Conservation (phyloP, 2,113 vertebrate genomes). For the Sceloporus undulatus region DNA sequence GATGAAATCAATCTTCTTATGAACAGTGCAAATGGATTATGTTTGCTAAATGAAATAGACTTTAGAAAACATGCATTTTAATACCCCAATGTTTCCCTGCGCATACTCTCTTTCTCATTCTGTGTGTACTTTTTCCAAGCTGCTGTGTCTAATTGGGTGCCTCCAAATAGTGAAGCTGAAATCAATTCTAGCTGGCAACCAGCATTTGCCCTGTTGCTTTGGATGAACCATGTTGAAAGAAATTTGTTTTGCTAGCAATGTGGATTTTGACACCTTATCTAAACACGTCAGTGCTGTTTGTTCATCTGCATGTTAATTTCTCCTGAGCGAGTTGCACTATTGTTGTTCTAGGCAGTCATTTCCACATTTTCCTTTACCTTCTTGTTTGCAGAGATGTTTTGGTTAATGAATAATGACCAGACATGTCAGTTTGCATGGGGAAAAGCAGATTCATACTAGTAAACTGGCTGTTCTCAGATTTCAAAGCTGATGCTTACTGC, state of each 20-base stretch:
- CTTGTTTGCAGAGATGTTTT: not conserved
- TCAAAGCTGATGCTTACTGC: not conserved
- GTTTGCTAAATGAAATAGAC: not conserved
- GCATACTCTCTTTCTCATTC: not conserved
- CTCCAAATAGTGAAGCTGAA: not conserved
- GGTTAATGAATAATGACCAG: not conserved
- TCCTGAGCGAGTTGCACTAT: not conserved
- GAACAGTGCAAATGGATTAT: slow-evolving; percentile 5
- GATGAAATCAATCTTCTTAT: not conserved
- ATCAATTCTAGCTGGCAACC: not conserved
- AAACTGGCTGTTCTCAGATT: not conserved
- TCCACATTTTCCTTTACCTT: slow-evolving; percentile 25
- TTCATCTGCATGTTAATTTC: not conserved
- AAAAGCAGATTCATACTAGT: not conserved
- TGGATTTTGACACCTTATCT: slow-evolving; percentile 48
- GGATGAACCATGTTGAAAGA: not conserved
- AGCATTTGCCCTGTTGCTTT: not conserved
- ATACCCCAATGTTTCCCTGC: too few species aligned
- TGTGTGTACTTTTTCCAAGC: not conserved
- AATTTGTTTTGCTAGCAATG: not conserved
- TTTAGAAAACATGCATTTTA: not conserved
- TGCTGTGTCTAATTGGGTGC: not conserved
- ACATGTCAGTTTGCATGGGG: not conserved
- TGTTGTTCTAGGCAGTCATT: not conserved
- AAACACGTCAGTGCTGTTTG: slow-evolving; percentile 12